Evolutionary conservation across 2,797 vertebrate species (phyloP).

Genomic region (Parauchenoglanis ngamensis): DNA sequence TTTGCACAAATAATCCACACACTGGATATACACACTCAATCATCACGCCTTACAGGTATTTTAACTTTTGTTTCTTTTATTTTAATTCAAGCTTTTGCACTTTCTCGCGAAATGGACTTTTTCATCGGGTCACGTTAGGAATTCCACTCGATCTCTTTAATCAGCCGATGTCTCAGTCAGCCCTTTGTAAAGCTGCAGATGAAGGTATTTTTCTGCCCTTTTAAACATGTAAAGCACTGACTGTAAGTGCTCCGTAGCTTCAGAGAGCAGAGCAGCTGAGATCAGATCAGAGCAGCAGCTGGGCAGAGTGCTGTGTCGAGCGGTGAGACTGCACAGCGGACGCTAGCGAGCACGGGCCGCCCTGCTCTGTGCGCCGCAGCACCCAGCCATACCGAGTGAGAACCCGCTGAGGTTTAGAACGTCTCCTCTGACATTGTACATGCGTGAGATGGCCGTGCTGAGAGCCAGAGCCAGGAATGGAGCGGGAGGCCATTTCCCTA

Average conservation of each 20-base stretch:
- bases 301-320: not conserved
- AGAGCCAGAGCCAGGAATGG: not conserved
- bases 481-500: not conserved
- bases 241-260: not conserved
- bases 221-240: too few relatives aligned
- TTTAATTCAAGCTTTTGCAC: not conserved
- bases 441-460: conserved; percentile 2
- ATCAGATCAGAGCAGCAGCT: not conserved
- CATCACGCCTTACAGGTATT: not conserved
- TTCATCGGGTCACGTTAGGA: not conserved
- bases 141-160: not conserved
- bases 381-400: not conserved
- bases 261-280: not conserved
- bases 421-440: not conserved
- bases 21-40: not conserved
- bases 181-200: not conserved
- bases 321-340: not conserved
- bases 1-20: not conserved
- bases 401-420: not conserved
- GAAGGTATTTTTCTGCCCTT: conserved; percentile 5
- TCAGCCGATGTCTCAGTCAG: not conserved
- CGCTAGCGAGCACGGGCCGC: not conserved
- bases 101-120: not conserved
- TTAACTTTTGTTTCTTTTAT: not conserved
- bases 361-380: not conserved